Percentiles rank a stretch among this genome's conserved stretches.
Evolutionary conservation across 2,113 vertebrate genomes (phyloP).

Genomic region (Platysteira castanea): DNA sequence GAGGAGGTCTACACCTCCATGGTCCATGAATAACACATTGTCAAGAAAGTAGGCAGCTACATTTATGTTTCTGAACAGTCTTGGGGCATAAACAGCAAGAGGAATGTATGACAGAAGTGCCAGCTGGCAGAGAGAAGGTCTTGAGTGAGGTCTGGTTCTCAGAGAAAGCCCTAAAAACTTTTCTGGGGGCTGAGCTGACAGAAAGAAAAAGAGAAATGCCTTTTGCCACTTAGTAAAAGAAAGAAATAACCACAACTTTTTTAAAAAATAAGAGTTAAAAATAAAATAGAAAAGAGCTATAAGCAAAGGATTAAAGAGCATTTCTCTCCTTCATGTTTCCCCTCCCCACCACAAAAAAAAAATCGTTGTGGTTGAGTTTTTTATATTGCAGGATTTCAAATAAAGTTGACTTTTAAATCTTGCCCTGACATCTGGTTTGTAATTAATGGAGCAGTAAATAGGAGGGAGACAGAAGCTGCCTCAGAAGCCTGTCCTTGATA

Average conservation of each 20-base stretch:
- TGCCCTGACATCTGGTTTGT: conserved; percentile 26
- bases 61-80: background rate
- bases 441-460: conserved; percentile 27
- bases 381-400: conserved; percentile 32
- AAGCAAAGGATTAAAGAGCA: conserved; percentile 49
- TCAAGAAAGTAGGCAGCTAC: background rate
- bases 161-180: conserved; percentile 5
- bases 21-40: rapidly evolving
- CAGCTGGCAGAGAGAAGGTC: background rate
- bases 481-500: conserved; percentile 18
- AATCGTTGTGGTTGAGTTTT: conserved; percentile 5
- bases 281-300: conserved; percentile 25
- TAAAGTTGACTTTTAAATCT: conserved; percentile 54
- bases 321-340: conserved; percentile 50
- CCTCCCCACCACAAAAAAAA: conserved; percentile 31
- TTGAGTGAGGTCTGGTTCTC: conserved; percentile 12
- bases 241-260: conserved; percentile 38
- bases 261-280: conserved; percentile 41
- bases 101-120: background rate
- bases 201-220: background rate
- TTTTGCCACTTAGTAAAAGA: background rate
- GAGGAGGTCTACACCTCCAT: background rate
- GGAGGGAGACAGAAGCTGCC: conserved; percentile 11
- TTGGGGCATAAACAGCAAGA: conserved; percentile 1
- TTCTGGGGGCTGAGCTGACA: background rate